Evolutionary conservation across 64 coral and sea anemone genomes (phyloP), one percentile per base, ranked within the genome.

Genomic region (Anthopleura sola): DNA sequence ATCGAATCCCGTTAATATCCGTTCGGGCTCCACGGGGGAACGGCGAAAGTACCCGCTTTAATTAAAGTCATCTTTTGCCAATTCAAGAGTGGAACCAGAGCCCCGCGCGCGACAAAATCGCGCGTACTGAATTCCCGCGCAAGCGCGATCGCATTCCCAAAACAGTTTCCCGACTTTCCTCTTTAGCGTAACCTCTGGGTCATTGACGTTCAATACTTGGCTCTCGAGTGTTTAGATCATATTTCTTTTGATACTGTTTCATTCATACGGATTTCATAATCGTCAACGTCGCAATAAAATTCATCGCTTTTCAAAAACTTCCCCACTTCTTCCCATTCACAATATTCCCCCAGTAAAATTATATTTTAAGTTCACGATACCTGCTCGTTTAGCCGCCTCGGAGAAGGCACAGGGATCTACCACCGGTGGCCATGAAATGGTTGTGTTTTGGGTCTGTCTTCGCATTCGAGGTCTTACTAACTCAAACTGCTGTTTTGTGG

Each of bases 391-490:
- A 8, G 60, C 87, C 37, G 75, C 87, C 17, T 20, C 24, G 2
- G 87, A 89, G 53, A 83, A 89, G 15, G 40, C 87, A 64, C 87
- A 89, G 4, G 60, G 37, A 28, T 83, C 81, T 32, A 19, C 26
- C 17, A 2, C 29, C 23, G 66, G 29, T 71, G 66, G 13, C 10
- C 29, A 5, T n/a, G 58, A 48, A 3, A 5, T 71, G 24, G 66
- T 31, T 14, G 15, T 71, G 29, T 71, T 71, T 12, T 71, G 20
- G 3, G 66, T 15, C 66, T 71, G 66, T 71, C 66, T 71, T 34
- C 66, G 66, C 31, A 32, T 32, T 16, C 66, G 66, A 32, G 28
- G 28, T 71, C 66, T 34, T 14, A 32, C 66, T 34, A 71, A 71
- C 28, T 29, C 66, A 31, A 29, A 71, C 26, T 13, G n/a, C 3